Base-by-base conservation (phyloP, 92 coral and sea anemone species). In the Muricea muricata region DNA sequence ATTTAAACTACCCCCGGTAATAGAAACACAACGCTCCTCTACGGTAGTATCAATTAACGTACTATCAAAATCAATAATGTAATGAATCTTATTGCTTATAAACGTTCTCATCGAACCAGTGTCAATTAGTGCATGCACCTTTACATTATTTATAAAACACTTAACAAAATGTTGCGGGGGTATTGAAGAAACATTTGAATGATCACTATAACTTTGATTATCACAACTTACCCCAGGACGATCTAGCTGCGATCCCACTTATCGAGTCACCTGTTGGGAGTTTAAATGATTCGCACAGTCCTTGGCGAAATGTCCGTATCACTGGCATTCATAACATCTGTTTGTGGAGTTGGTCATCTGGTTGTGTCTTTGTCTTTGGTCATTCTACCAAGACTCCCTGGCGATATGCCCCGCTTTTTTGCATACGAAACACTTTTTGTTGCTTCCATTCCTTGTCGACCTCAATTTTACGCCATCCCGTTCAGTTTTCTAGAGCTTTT, bases 71-170 rank as follows among this genome's bases (percentile, higher is more conserved):
- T 86, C 85, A 28, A 86, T 78, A 48, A 42, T 52, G 8, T 0
- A 0, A 48, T 47, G 31, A 56, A 80, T 57, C 26, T 20, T 41
- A 32, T 34, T 34, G 29, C 54, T 81, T 0, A 81, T 66, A 21
- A 83, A 83, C 8, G 87, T 69, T 48, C 71, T 83, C 87, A 83
- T 83, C 45, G 87, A 83, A 29, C 68, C 81, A 24, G 87, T 83
- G 21, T 83, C 87, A 21, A 83, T 61, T 9, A 83, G 48, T 47
- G 87, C 87, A 83, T 26, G 65, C 11, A 84, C 74, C 37, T 52
- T 54, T 50, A 84, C 82, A 13, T 40, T 32, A 56, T 84, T 30
- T 45, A 73, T 58, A 34, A 42, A 73, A 24, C 82, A 84, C 12
- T 72, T 83, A 29, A 72, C 68, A 48, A 83, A 73, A 26, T 81